Conservation (phyloP, 2,113 vertebrate species). For the Orcinus orca region DNA sequence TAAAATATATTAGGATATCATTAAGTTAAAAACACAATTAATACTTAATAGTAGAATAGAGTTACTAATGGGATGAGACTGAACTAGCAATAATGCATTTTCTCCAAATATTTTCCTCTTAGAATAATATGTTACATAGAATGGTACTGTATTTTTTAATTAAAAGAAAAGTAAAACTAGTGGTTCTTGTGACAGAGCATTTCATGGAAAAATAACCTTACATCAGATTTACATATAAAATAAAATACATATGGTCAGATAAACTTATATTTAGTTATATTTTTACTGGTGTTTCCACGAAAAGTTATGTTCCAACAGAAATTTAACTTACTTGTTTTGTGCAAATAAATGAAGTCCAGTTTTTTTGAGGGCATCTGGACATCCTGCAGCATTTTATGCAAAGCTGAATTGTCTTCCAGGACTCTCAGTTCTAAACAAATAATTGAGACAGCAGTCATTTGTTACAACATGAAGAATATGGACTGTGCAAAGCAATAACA, state of each 20-base stretch:
- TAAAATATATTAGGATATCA: neutral
- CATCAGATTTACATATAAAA: neutral
- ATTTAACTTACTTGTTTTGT: slow-evolving; percentile 87
- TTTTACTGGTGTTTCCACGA: neutral
- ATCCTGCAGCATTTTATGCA: slow-evolving; percentile 85
- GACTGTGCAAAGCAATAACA: neutral
- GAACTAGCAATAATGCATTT: neutral
- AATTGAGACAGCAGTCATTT: neutral
- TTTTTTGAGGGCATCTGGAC: slow-evolving; percentile 92
- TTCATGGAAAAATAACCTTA: slow-evolving; percentile 28
- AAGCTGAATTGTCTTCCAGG: slow-evolving; percentile 90
- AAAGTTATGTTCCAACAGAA: slow-evolving; percentile 21
- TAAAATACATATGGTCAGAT: slow-evolving; percentile 5
- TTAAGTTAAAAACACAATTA: neutral
- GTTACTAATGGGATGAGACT: neutral
- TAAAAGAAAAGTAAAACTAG: neutral
- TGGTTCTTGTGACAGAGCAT: neutral
- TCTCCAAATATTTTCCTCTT: neutral
- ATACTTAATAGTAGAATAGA: neutral
- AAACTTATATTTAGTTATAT: slow-evolving; percentile 2
- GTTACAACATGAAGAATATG: slow-evolving; percentile 42
- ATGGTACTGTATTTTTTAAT: slow-evolving; percentile 10
- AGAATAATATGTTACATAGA: neutral
- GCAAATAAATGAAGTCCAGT: slow-evolving; percentile 80
- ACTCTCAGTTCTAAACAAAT: slow-evolving; percentile 83